Percentiles rank a stretch among this genome's conserved stretches.
These are phyloP conservation scores for Petrolisthes cinctipes DNA, from an alignment of 2,888 invertebrate species.

Conservation along the genomic window DNA sequence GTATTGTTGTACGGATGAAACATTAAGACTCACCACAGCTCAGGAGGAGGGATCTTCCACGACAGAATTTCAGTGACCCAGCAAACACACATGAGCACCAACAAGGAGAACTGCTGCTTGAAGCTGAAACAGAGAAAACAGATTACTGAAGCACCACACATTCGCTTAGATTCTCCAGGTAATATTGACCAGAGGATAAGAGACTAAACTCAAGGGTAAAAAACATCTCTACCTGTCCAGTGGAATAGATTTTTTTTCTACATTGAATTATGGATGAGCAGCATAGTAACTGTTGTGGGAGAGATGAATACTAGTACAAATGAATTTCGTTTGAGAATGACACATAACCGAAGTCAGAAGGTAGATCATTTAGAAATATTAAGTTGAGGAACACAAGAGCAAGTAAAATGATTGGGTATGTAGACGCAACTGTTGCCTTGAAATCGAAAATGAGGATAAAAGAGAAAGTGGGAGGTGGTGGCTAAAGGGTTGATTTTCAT, in stretches of 20 bases:
- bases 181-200: background rate
- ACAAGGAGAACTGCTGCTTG: background rate
- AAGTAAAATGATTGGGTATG: no score
- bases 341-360: no score
- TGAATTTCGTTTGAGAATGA: no score
- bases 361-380: no score
- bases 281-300: no score
- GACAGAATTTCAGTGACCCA: conserved; percentile 4
- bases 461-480: no score
- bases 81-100: background rate
- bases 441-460: no score
- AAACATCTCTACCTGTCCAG: background rate
- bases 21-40: background rate
- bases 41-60: conserved; percentile 2
- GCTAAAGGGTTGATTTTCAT: no score
- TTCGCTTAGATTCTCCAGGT: background rate
- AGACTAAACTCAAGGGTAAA: background rate
- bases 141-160: background rate
- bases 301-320: no score
- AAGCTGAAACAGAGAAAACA: background rate
- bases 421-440: no score
- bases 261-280: background rate
- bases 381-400: no score
- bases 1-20: background rate
- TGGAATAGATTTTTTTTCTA: background rate